A percentile compares a stretch with the other conserved stretches of the same genome.
Conservation (phyloP, 1,140 invertebrate genomes). For the Colletes latitarsis region DNA sequence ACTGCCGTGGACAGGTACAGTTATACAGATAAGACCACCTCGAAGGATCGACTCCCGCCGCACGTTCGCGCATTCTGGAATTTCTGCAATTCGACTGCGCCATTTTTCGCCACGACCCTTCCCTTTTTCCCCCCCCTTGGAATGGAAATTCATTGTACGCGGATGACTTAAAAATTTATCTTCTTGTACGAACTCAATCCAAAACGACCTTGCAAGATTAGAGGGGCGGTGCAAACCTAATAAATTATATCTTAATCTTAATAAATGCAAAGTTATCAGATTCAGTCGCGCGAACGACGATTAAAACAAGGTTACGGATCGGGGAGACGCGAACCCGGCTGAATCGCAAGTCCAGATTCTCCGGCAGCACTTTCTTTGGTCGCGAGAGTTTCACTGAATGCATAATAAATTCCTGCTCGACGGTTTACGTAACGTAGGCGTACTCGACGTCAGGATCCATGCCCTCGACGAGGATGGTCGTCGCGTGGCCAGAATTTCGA, state of each 20-base stretch:
- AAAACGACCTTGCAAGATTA: too few species aligned
- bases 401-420: conserved; percentile 27
- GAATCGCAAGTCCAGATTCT: neutral
- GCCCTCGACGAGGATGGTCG: neutral
- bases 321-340: neutral
- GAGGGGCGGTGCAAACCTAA: too few species aligned
- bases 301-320: neutral
- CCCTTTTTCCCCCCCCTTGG: neutral
- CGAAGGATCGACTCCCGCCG: conserved; percentile 32
- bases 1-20: conserved; percentile 60
- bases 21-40: conserved; percentile 62
- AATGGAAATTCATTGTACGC: neutral
- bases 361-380: conserved; percentile 12
- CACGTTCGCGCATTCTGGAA: conserved; percentile 21
- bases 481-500: conserved; percentile 34
- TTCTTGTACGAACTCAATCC: too few species aligned
- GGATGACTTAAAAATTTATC: too few species aligned
- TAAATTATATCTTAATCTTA: too few species aligned
- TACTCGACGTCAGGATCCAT: neutral
- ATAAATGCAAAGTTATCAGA: too few species aligned
- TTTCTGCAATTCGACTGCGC: conserved; percentile 27
- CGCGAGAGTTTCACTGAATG: conserved; percentile 29
- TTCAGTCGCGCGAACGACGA: neutral
- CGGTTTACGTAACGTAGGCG: conserved; percentile 34
- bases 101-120: neutral